Evolutionary conservation across 2,113 vertebrate species (phyloP).

Genomic region (Cephalophus harveyi): DNA sequence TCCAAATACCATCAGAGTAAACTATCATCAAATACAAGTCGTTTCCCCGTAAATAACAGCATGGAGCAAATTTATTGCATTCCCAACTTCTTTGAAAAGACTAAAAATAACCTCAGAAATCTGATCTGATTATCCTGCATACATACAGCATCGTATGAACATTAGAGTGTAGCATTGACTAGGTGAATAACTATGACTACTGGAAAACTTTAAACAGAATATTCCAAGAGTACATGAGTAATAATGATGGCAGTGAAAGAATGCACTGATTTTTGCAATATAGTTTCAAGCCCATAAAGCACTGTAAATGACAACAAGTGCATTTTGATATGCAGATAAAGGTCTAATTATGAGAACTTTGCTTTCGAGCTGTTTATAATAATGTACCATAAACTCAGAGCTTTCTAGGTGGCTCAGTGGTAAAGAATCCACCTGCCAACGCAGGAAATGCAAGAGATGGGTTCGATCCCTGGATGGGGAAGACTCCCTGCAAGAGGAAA

Average conservation of each 20-base stretch:
- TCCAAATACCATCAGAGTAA: constrained; percentile 57
- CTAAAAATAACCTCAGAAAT: constrained; percentile 51
- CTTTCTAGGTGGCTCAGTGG: not conserved
- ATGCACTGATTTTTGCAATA: not conserved
- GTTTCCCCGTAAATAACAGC: constrained; percentile 58
- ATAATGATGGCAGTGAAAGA: not conserved
- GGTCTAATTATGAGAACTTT: constrained; percentile 8
- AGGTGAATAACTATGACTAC: not conserved
- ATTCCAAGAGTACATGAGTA: not conserved
- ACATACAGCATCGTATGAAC: constrained; percentile 17
- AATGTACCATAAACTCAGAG: not conserved
- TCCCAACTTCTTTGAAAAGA: constrained; percentile 33
- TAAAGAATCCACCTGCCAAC: not conserved
- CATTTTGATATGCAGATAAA: not conserved
- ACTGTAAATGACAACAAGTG: not conserved
- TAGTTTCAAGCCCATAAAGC: not conserved
- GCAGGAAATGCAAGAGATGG: not conserved
- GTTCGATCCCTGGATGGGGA: not conserved
- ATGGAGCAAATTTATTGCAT: constrained; percentile 32
- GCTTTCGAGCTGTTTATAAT: not conserved
- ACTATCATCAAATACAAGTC: constrained; percentile 58
- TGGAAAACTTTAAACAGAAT: constrained; percentile 11
- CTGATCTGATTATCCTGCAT: constrained; percentile 25
- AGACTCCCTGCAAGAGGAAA: not conserved
- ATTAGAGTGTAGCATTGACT: not conserved